phyloP scores from a whole-genome alignment of 2,888 invertebrate species.

The Endotricha flammealis region DNA sequence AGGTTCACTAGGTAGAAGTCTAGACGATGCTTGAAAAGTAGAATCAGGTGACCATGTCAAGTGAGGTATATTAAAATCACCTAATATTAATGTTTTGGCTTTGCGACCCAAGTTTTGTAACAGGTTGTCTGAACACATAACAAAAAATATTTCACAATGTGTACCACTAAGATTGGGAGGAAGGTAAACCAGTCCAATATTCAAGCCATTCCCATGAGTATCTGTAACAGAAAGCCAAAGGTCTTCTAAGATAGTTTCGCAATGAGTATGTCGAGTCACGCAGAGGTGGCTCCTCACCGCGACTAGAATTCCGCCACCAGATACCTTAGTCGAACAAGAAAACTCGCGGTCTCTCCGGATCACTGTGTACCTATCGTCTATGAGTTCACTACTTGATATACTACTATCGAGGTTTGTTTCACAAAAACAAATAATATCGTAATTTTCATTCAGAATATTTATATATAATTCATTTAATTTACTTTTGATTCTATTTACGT shows the following conservation, averaged over 20 bases:
- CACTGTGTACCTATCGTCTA: conserved; percentile 6
- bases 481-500: background rate
- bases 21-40: too few species aligned
- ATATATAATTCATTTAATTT: background rate
- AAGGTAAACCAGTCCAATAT: too few species aligned
- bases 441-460: conserved; percentile 3
- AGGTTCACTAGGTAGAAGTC: too few species aligned
- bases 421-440: conserved; percentile 8
- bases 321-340: background rate
- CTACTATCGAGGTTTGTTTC: conserved; percentile 8
- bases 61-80: too few species aligned
- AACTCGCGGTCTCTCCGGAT: conserved; percentile 1
- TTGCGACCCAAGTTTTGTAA: too few species aligned
- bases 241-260: background rate
- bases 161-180: too few species aligned
- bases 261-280: background rate
- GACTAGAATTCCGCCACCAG: conserved; percentile 4
- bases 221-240: too few species aligned
- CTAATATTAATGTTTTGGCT: too few species aligned
- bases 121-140: too few species aligned
- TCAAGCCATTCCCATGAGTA: too few species aligned
- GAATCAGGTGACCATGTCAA: too few species aligned
- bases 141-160: too few species aligned
- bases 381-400: conserved; percentile 1
- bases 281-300: background rate